These are phyloP conservation scores for Ischnus inquisitorius DNA, from an alignment of 2,888 invertebrate genomes.

Conservation along the genomic window DNA sequence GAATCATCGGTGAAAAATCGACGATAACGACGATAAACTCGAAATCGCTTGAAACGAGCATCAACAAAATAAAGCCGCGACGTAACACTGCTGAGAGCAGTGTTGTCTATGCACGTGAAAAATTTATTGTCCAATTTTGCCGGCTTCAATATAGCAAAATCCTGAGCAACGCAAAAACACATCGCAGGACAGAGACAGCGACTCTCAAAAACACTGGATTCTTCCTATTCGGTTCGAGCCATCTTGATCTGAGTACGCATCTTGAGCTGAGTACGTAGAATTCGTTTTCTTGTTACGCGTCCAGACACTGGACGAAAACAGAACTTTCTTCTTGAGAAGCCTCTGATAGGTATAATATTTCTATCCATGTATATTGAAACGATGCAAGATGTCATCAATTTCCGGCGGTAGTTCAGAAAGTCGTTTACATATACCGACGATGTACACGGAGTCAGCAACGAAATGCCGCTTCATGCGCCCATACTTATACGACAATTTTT, in stretches of 20 bases:
- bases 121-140: background rate
- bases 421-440: background rate
- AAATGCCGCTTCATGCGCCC: background rate
- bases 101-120: slow-evolving; percentile 13
- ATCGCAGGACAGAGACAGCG: background rate
- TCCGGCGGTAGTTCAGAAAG: background rate
- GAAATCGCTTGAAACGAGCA: no score
- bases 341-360: background rate
- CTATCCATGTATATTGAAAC: background rate
- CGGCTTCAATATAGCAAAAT: slow-evolving; percentile 1
- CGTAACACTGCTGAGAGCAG: no score
- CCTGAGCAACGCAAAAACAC: background rate
- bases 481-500: slow-evolving; percentile 3
- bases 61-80: no score
- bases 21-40: no score
- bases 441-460: background rate
- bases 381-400: background rate
- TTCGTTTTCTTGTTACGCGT: background rate
- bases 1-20: no score
- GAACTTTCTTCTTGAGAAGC: background rate
- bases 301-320: background rate
- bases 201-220: slow-evolving; percentile 2
- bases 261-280: slow-evolving; percentile 2
- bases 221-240: background rate
- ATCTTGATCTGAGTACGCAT: background rate